These are phyloP conservation scores for Campoletis raptor DNA, from an alignment of 2,888 invertebrate species.

Conservation along the genomic window DNA sequence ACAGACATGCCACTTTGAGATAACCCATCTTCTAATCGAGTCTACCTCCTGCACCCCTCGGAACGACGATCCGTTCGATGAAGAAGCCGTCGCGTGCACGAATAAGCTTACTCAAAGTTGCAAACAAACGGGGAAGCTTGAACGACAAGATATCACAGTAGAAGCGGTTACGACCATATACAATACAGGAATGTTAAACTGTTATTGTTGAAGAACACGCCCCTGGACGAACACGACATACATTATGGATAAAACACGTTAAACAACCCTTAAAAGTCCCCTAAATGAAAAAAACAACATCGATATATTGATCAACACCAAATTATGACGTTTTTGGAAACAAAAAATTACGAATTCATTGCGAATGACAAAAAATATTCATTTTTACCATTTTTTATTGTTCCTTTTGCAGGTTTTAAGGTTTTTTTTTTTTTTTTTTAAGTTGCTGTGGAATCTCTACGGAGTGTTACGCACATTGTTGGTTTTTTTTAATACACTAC, in stretches of 20 bases:
- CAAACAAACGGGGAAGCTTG: constrained; percentile 48
- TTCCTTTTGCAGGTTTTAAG: no score
- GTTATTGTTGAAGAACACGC: constrained; percentile 15
- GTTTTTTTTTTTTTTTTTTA: no score
- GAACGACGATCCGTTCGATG: constrained; percentile 33
- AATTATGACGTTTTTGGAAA: not conserved
- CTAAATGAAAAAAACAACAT: not conserved
- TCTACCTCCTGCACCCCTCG: constrained; percentile 6
- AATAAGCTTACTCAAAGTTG: constrained; percentile 46
- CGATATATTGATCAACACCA: not conserved
- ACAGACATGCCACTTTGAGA: constrained; percentile 38
- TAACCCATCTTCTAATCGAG: constrained; percentile 40
- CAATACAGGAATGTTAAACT: constrained; percentile 5
- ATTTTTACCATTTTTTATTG: not conserved
- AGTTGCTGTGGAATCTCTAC: no score
- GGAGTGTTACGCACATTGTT: no score
- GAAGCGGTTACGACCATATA: not conserved
- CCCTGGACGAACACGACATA: not conserved
- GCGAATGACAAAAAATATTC: not conserved
- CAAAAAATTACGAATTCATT: not conserved
- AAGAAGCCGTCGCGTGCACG: constrained; percentile 34
- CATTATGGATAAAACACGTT: not conserved
- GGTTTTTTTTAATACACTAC: no score
- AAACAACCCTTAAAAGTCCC: not conserved
- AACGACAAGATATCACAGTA: constrained; percentile 54